Evolutionary conservation across 2,888 invertebrate genomes (phyloP).

Genomic region (Agrotis clavis): DNA sequence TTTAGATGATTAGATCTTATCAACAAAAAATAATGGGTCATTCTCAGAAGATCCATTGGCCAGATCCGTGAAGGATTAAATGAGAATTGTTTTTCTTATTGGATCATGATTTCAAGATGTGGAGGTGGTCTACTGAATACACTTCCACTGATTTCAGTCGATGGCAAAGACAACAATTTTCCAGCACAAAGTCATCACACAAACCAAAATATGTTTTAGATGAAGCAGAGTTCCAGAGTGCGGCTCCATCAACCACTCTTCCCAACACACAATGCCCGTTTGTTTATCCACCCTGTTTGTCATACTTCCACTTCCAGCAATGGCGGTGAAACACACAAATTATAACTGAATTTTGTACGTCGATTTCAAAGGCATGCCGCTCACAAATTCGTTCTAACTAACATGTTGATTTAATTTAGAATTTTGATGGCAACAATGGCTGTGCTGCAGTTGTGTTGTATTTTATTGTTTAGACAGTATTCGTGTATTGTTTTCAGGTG

Average conservation of each 20-base stretch:
- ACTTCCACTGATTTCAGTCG: constrained; percentile 9
- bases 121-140: too few relatives aligned
- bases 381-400: constrained; percentile 66
- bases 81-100: too few relatives aligned
- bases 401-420: constrained; percentile 64
- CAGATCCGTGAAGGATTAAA: too few relatives aligned
- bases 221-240: constrained; percentile 49
- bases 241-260: constrained; percentile 73
- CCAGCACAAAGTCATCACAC: constrained; percentile 33
- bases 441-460: constrained; percentile 24
- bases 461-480: constrained; percentile 29
- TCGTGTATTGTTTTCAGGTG: constrained; percentile 28
- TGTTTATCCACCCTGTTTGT: constrained; percentile 84
- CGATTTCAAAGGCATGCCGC: constrained; percentile 70
- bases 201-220: constrained; percentile 52
- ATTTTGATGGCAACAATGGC: constrained; percentile 58
- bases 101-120: too few relatives aligned
- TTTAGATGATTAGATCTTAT: too few relatives aligned
- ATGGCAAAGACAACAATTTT: constrained; percentile 11
- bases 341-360: constrained; percentile 82
- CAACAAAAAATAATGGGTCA: not conserved
- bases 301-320: constrained; percentile 64
- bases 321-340: constrained; percentile 79
- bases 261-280: constrained; percentile 75
- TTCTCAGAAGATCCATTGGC: too few relatives aligned